Base-by-base conservation (phyloP, 2,888 invertebrate genomes). In the Nymphalis polychloros region DNA sequence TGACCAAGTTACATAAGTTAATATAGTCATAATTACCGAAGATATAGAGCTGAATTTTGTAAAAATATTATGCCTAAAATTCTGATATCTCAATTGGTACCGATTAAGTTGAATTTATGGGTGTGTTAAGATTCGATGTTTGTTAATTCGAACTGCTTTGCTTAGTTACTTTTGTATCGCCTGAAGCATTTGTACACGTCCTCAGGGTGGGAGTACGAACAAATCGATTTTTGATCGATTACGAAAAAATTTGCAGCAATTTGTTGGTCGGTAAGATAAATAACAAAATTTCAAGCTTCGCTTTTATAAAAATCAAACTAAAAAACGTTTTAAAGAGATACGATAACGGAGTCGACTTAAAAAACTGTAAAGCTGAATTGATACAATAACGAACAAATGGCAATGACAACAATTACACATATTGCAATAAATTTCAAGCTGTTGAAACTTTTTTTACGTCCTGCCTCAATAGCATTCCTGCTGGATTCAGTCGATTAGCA, bases 41-140 rank as follows among this genome's bases (percentile, higher is more conserved):
- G 77, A 62, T 41, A 17, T 81, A 84, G 76, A 78, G 84, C 72
- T 63, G 70, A 78, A 71, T 75, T 79, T 81, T 64, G 63, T 72
- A 75, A 47, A 67, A 31, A 46, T 52, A 59, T 60, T 68, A 67
- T 78, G 52, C 57, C 73, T 72, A 80, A 83, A 81, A 77, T 76
- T 70, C 77, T 83, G 85, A 89, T 87, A 87, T 85, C 89, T 89
- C 86, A 88, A 89, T 89, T 82, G 81, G 77, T 77, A 77, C 78
- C 80, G 79, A 82, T 84, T 81, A 78, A 78, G 63, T 80, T 70
- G 73, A 80, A 87, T 86, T 85, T 86, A 88, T 80, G 84, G 77
- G 76, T 78, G 73, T 77, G 80, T 83, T 83, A 84, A 81, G 71
- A 57, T 83, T 81, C 81, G 78, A 78, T 85, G 83, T 85, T 84